phyloP scores from a whole-genome alignment of 2,113 vertebrate genomes.

The Trematocara nigrifrons region DNA sequence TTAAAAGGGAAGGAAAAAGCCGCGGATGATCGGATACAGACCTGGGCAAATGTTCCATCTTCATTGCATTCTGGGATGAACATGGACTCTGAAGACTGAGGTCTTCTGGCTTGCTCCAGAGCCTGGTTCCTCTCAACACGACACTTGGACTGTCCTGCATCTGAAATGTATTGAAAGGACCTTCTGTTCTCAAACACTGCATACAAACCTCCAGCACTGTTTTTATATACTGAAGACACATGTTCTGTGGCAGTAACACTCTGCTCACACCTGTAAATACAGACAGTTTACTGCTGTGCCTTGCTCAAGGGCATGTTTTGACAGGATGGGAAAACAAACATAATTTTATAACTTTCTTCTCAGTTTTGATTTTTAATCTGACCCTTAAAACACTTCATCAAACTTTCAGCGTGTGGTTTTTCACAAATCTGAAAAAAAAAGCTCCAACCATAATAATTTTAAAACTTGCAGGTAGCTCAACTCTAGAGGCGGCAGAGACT shows the following conservation, averaged over 20 bases:
- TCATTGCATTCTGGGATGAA: constrained; percentile 95
- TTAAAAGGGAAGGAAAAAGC: not conserved
- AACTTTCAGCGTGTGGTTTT: not conserved
- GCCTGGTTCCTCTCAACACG: constrained; percentile 86
- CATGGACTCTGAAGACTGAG: constrained; percentile 83
- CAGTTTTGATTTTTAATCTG: not conserved
- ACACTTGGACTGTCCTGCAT: constrained; percentile 91
- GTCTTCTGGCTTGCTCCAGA: constrained; percentile 85
- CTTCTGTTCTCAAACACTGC: not conserved
- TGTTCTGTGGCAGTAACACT: not conserved
- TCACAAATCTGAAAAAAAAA: not conserved
- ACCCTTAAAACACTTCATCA: not conserved
- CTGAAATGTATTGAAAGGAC: constrained; percentile 58
- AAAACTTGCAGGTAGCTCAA: not conserved
- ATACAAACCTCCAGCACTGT: not conserved
- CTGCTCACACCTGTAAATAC: not conserved
- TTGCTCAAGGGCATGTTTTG: not conserved
- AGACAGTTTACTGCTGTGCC: not conserved
- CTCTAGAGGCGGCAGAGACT: not conserved
- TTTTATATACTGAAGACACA: not conserved
- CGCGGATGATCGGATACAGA: constrained; percentile 40
- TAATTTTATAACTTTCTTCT: not conserved
- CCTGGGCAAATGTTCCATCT: constrained; percentile 94
- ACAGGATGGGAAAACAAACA: not conserved
- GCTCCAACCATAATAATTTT: not conserved